Conservation (phyloP, 2,888 invertebrate species). For the Acrobasis repandana region DNA sequence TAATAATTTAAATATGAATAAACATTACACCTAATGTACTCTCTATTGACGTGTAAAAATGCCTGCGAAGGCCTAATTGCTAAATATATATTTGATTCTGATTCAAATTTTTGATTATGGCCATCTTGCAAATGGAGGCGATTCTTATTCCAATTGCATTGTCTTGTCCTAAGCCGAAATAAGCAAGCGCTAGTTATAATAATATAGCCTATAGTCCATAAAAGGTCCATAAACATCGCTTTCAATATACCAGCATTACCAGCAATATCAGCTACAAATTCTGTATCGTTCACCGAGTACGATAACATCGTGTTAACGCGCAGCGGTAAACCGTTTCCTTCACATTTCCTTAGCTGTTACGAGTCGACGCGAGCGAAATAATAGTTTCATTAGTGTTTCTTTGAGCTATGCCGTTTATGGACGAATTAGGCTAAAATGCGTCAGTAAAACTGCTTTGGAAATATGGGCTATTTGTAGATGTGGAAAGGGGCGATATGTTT, state of each 20-base stretch:
- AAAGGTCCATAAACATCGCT: background rate
- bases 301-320: constrained; percentile 55
- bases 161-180: background rate
- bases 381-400: constrained; percentile 18
- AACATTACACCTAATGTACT: too few species aligned
- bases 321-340: constrained; percentile 38
- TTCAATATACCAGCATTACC: constrained; percentile 10
- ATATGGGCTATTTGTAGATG: background rate
- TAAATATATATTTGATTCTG: too few species aligned
- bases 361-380: constrained; percentile 7
- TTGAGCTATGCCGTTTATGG: constrained; percentile 13
- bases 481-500: too few species aligned
- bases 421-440: constrained; percentile 4
- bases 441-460: background rate
- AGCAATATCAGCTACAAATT: constrained; percentile 15
- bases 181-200: background rate
- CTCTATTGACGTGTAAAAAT: too few species aligned
- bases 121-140: too few species aligned
- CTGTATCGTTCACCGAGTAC: constrained; percentile 17
- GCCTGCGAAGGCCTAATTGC: too few species aligned
- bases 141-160: too few species aligned
- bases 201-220: background rate
- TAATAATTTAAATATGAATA: too few species aligned
- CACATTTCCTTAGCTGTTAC: constrained; percentile 20
- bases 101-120: too few species aligned